phyloP scores from a whole-genome alignment of 1,140 invertebrate species.

The Drosophila miranda region DNA sequence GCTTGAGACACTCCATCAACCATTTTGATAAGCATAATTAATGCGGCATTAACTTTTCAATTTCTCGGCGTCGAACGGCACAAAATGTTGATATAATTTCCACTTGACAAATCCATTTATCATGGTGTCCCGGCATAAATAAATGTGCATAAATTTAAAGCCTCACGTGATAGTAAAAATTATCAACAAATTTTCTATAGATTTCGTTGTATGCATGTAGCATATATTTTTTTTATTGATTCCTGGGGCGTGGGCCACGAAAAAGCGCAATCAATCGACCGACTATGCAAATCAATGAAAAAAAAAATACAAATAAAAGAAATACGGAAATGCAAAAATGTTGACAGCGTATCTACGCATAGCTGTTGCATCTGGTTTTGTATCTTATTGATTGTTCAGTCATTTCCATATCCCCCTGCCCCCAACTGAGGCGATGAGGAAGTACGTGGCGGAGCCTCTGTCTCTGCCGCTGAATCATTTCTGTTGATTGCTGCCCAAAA shows the following conservation, averaged over 20 bases:
- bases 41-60: constrained; percentile 38
- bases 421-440: constrained; percentile 19
- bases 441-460: constrained; percentile 12
- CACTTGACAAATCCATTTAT: constrained; percentile 47
- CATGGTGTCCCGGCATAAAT: constrained; percentile 17
- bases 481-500: constrained; percentile 22
- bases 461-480: constrained; percentile 35
- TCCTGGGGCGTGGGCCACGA: constrained; percentile 12
- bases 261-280: constrained; percentile 7
- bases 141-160: constrained; percentile 42
- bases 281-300: constrained; percentile 40
- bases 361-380: constrained; percentile 60
- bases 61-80: constrained; percentile 33
- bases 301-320: constrained; percentile 35
- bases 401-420: constrained; percentile 16
- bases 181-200: background rate
- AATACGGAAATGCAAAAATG: constrained; percentile 63
- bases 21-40: constrained; percentile 40
- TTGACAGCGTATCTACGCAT: constrained; percentile 37
- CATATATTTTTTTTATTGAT: background rate
- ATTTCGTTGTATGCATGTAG: background rate
- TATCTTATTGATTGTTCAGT: constrained; percentile 54
- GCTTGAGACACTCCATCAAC: constrained; percentile 38
- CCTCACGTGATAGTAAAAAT: constrained; percentile 30
- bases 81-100: constrained; percentile 44